phyloP scores from a whole-genome alignment of 2,113 vertebrate species.

The Leptocoma aspasia region DNA sequence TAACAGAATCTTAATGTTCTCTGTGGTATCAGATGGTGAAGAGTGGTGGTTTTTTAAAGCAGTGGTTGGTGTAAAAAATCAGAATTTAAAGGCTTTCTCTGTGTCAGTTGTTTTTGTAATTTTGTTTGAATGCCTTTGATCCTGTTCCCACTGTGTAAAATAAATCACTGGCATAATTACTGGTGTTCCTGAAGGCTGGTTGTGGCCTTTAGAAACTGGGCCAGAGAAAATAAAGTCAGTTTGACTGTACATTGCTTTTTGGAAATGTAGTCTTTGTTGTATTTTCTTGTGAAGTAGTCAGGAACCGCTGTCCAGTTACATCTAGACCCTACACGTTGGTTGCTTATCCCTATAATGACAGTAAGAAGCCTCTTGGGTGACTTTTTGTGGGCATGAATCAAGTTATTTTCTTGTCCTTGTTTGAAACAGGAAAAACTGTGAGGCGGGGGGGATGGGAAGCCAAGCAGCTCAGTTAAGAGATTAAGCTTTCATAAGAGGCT shows the following conservation, averaged over 20 bases:
- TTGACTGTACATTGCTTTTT: background rate
- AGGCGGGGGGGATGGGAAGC: fast-evolving
- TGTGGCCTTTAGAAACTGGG: background rate
- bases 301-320: background rate
- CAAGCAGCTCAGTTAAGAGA: background rate
- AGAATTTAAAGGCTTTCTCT: background rate
- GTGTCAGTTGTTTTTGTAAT: background rate
- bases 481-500: background rate
- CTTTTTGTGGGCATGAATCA: background rate
- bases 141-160: background rate
- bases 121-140: constrained; percentile 23
- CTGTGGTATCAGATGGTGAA: background rate
- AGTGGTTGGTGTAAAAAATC: background rate
- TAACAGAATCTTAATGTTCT: background rate
- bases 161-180: constrained; percentile 1
- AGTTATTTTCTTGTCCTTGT: background rate
- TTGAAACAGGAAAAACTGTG: background rate
- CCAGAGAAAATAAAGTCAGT: background rate
- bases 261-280: background rate
- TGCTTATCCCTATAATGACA: background rate
- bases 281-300: background rate
- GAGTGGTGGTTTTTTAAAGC: background rate
- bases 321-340: background rate
- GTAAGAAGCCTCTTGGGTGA: background rate
- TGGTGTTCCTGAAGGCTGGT: background rate